Base-by-base conservation (phyloP, 2,113 vertebrate genomes). In the Pseudopipra pipra region DNA sequence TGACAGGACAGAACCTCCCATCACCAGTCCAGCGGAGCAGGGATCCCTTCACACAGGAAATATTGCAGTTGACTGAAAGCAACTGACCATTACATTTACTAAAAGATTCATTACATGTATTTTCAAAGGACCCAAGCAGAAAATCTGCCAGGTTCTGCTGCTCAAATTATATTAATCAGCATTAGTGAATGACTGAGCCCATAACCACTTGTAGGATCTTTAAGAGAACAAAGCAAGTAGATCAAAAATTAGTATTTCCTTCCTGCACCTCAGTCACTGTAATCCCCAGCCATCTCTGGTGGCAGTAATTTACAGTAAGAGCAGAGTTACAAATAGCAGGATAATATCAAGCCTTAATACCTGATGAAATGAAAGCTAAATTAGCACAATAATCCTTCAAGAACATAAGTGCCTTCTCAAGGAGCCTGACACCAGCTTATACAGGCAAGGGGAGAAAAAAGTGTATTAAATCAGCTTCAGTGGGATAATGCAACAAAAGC, bases 371-470 rank as follows among this genome's bases (percentile, higher is more conserved):
- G 71, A 75, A 85, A 95, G 85, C 33, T 87, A 74, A 96, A 91
- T 95, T 65, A 96, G 63, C 56, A 76, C 82, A 75, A 70, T 80
- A 94, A 92, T 95, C 91, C 76, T 93, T 93, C 72, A 85, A 63
- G 85, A 73, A 87, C 74, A 8, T 67, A 89, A 97, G 63, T 39
- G 62, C 35, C 75, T 95, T 31, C 87, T 97, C 67, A 82, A 90
- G 61, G 76, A 95, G 84, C 80, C 83, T 81, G 77, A 89, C 93
- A 96, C 63, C 28, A 89, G 76, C 56, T 87, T 89, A 74, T 2
- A n/a, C 22, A 78, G 67, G 23, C 39, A 70, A 83, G 14, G 33
- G 46, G 24, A 73, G n/a, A 47, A 77, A 55, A 49, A 72, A 75
- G 33, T 2, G 8, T 5, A 14, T 59, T 68, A 86, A 95, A 88